These are phyloP conservation scores for Hirundo rustica DNA, from an alignment of 2,797 vertebrate genomes.

Conservation along the genomic window DNA sequence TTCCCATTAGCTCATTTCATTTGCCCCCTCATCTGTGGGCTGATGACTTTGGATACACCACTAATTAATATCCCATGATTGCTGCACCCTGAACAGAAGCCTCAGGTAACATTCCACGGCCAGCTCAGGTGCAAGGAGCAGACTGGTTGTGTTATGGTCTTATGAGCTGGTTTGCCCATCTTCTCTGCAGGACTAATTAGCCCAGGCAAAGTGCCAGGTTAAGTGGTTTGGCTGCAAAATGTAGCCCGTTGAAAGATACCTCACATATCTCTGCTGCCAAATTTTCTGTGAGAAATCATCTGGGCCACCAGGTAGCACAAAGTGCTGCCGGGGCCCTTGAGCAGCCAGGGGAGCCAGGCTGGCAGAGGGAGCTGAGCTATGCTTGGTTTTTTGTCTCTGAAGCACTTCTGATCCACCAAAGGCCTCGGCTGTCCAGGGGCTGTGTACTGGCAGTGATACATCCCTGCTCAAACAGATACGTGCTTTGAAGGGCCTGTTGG, in stretches of 20 bases:
- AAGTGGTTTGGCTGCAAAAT: background rate
- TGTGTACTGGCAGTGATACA: background rate
- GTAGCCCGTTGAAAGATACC: background rate
- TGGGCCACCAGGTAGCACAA: background rate
- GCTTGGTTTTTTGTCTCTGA: background rate
- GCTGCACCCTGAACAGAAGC: background rate
- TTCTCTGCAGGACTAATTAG: conserved; percentile 12
- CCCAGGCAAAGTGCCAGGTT: background rate
- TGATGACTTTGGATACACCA: background rate
- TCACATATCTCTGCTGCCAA: background rate
- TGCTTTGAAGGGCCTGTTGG: background rate
- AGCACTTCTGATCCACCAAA: background rate
- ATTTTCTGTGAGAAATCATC: background rate
- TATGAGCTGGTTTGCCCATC: background rate
- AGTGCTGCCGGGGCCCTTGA: background rate
- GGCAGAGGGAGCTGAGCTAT: background rate
- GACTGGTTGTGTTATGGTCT: background rate
- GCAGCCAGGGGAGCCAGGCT: background rate
- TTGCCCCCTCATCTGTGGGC: background rate
- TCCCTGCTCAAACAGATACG: rapidly evolving
- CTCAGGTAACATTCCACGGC: background rate
- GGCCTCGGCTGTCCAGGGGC: background rate
- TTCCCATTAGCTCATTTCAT: background rate
- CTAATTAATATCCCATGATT: background rate
- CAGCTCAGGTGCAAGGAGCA: background rate